phyloP scores from a whole-genome alignment of 2,113 vertebrate species.

The Rhinoptilus africanus region DNA sequence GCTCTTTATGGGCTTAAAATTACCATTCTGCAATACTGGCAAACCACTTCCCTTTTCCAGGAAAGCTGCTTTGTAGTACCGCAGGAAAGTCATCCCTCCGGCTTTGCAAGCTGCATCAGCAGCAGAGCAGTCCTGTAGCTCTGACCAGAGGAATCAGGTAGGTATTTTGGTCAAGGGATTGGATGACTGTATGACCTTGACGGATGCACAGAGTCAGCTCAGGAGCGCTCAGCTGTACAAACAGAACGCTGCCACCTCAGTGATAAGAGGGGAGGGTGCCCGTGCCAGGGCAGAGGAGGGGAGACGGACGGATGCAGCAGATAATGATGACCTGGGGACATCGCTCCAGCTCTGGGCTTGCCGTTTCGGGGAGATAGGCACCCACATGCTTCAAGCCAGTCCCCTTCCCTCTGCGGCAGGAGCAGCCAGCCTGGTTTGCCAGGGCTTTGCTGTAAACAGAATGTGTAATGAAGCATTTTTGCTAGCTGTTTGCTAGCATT shows the following conservation, averaged over 20 bases:
- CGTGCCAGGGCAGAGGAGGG: constrained; percentile 2
- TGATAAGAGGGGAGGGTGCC: constrained; percentile 27
- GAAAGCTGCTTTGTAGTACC: neutral
- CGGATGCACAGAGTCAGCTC: neutral
- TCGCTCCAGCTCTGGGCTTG: neutral
- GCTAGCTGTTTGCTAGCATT: neutral
- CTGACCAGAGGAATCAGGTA: neutral
- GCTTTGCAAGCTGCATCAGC: neutral
- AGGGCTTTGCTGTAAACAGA: neutral
- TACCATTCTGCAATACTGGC: neutral
- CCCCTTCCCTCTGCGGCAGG: neutral
- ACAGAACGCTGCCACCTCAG: neutral
- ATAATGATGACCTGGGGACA: neutral
- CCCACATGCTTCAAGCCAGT: neutral
- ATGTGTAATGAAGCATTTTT: neutral
- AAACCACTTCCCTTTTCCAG: neutral
- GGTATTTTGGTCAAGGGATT: neutral
- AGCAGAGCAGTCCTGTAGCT: neutral
- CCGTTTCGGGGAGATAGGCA: neutral
- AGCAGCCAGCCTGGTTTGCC: neutral
- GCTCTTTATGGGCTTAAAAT: neutral
- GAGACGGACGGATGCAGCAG: neutral
- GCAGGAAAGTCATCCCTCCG: neutral
- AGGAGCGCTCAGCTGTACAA: neutral
- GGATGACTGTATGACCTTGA: neutral